Conservation (phyloP, 2,113 vertebrate genomes). For the Phocoena phocoena region DNA sequence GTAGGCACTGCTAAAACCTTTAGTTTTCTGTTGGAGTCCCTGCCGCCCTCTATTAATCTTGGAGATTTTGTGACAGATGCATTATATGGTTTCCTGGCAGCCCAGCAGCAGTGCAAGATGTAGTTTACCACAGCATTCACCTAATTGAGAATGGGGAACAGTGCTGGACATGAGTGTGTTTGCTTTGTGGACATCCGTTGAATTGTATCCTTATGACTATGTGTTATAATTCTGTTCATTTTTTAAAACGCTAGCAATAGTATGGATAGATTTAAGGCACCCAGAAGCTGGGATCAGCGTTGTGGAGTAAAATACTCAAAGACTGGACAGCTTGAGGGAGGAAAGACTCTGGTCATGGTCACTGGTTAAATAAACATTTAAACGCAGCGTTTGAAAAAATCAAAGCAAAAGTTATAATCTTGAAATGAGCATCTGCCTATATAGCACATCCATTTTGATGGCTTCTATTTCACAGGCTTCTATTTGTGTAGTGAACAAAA, state of each 20-base stretch:
- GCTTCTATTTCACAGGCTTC: background rate
- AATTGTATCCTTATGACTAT: background rate
- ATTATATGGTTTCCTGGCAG: background rate
- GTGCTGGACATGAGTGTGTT: background rate
- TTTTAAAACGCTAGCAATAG: background rate
- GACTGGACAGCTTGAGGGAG: background rate
- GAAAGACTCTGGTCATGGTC: background rate
- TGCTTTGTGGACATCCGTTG: background rate
- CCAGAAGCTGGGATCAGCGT: background rate
- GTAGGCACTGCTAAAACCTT: background rate
- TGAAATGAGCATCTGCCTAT: background rate
- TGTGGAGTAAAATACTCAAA: background rate
- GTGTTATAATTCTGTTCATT: background rate
- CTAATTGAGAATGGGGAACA: background rate
- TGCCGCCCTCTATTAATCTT: background rate
- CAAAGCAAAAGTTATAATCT: background rate
- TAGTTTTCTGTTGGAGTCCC: background rate
- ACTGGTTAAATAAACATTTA: background rate
- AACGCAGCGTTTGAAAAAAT: background rate
- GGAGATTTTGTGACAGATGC: background rate
- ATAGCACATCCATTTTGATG: background rate
- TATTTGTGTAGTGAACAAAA: background rate
- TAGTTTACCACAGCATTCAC: background rate
- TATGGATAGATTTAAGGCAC: background rate
- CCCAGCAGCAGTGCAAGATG: background rate